Conservation (phyloP, 1,140 invertebrate species). For the Zophobas atratus region DNA sequence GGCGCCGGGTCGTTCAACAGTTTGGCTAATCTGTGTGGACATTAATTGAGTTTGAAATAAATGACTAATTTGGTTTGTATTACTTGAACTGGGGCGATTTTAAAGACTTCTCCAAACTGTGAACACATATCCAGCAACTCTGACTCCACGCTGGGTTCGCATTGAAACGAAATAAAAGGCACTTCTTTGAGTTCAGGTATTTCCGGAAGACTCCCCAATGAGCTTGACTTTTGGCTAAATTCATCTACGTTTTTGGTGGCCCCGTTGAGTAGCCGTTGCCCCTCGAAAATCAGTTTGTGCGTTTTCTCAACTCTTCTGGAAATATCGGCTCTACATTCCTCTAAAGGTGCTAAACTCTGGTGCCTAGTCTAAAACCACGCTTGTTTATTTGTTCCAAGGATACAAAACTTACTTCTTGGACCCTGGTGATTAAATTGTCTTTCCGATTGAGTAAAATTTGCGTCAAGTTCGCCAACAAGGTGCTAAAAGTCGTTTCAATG, state of each 20-base stretch:
- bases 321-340: constrained; percentile 54
- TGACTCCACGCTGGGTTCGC: constrained; percentile 51
- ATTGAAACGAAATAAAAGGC: constrained; percentile 61
- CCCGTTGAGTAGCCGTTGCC: constrained; percentile 40
- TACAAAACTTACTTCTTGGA: constrained; percentile 52
- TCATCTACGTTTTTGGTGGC: constrained; percentile 38
- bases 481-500: constrained; percentile 57
- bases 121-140: constrained; percentile 54
- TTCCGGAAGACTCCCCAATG: constrained; percentile 60
- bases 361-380: constrained; percentile 54
- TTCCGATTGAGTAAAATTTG: constrained; percentile 54
- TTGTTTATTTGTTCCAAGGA: background rate
- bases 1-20: constrained; percentile 59
- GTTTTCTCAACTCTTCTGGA: constrained; percentile 57
- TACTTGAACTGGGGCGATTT: constrained; percentile 61
- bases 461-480: constrained; percentile 51
- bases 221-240: constrained; percentile 55
- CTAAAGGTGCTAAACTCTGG: constrained; percentile 56
- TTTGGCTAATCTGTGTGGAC: constrained; percentile 50
- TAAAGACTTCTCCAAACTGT: constrained; percentile 58
- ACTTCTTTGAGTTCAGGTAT: constrained; percentile 61
- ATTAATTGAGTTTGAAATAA: background rate
- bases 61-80: background rate
- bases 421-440: constrained; percentile 54
- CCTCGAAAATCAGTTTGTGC: constrained; percentile 54